phyloP scores from a whole-genome alignment of 2,113 vertebrate species.

The Phrynosoma platyrhinos region DNA sequence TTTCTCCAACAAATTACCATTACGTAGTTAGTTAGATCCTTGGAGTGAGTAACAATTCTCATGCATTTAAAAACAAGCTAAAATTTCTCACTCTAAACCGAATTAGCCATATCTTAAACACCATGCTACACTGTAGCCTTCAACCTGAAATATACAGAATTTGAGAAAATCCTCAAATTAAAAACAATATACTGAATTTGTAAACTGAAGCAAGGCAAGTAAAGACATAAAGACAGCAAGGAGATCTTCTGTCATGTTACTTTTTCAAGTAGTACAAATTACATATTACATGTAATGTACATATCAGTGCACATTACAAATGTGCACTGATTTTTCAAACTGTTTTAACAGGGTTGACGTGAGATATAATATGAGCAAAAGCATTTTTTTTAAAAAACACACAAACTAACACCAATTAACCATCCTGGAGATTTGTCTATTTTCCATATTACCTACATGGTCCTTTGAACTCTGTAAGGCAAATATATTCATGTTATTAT shows the following conservation, averaged over 20 bases:
- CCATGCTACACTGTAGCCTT: background rate
- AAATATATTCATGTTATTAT: too few relatives aligned
- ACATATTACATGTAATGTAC: too few relatives aligned
- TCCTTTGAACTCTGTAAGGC: background rate
- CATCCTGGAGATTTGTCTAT: background rate
- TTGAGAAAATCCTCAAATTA: background rate
- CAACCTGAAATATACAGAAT: background rate
- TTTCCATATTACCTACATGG: background rate
- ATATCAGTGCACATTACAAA: too few relatives aligned
- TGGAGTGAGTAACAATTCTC: background rate
- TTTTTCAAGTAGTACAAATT: background rate
- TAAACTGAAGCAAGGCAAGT: background rate
- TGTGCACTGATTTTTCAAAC: background rate
- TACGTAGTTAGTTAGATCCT: background rate
- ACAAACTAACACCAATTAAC: background rate
- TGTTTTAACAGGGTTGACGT: background rate
- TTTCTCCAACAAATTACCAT: too few relatives aligned
- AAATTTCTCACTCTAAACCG: background rate
- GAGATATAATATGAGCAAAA: background rate
- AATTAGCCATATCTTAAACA: background rate
- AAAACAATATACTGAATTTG: background rate
- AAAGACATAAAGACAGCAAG: background rate
- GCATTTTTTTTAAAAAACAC: too few relatives aligned
- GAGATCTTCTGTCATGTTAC: background rate
- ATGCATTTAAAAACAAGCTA: background rate